A percentile compares a stretch with the other conserved stretches of the same genome.
phyloP scores from a whole-genome alignment of 2,888 invertebrate genomes.

The Diadegma fenestrale region DNA sequence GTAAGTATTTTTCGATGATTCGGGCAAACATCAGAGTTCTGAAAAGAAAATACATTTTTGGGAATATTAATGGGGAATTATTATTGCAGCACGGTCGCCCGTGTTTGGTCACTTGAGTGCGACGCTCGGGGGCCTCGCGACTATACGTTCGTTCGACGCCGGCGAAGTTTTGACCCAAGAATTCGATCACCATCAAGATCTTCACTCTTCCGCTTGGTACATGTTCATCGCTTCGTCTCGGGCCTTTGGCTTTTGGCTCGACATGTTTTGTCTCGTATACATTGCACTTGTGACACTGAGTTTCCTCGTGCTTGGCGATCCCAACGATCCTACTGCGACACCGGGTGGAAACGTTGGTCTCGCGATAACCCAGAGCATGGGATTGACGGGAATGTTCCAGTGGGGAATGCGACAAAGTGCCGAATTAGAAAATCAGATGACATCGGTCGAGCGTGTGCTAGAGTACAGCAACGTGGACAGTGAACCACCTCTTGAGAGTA shows the following conservation, averaged over 20 bases:
- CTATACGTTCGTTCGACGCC: slow-evolving; percentile 95
- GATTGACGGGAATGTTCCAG: slow-evolving; percentile 92
- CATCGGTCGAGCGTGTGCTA: slow-evolving; percentile 92
- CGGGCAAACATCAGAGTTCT: neutral
- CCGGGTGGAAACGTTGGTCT: slow-evolving; percentile 91
- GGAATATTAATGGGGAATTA: too few relatives aligned
- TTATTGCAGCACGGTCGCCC: slow-evolving; percentile 93
- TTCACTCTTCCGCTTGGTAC: slow-evolving; percentile 97
- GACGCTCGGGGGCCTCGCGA: slow-evolving; percentile 94
- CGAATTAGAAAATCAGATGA: slow-evolving; percentile 91
- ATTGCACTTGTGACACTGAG: slow-evolving; percentile 94
- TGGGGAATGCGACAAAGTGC: slow-evolving; percentile 96
- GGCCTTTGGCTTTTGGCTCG: slow-evolving; percentile 97
- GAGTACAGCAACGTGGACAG: slow-evolving; percentile 88
- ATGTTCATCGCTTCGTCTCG: slow-evolving; percentile 95
- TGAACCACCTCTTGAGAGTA: slow-evolving; percentile 89
- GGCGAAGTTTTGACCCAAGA: slow-evolving; percentile 91
- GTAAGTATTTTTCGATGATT: slow-evolving; percentile 87
- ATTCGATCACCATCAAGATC: slow-evolving; percentile 93
- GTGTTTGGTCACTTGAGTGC: slow-evolving; percentile 98
- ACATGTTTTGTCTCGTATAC: slow-evolving; percentile 94
- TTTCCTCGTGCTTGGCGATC: slow-evolving; percentile 88
- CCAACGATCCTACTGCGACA: slow-evolving; percentile 76
- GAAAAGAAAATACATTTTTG: neutral
- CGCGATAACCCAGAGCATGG: slow-evolving; percentile 92